Evolutionary conservation across 2,797 vertebrate genomes (phyloP).

Genomic region (Paramormyrops hopkinsi): DNA sequence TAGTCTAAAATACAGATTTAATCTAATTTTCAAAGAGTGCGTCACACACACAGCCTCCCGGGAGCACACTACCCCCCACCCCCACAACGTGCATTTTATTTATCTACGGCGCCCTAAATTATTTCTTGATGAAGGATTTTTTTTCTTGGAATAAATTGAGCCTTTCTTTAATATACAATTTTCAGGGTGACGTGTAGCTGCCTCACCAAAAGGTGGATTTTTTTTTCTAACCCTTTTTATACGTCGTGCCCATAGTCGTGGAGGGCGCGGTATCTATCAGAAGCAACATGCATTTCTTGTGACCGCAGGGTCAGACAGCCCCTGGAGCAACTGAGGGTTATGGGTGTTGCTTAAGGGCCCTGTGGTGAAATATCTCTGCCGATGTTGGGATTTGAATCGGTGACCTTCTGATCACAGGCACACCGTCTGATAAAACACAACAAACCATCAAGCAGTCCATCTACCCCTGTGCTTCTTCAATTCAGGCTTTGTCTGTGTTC

Average conservation of each 20-base stretch:
- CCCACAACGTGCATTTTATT: not conserved
- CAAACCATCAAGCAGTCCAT: not conserved
- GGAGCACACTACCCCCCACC: not conserved
- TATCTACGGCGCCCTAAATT: not conserved
- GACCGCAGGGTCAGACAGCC: not conserved
- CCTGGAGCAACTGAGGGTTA: not conserved
- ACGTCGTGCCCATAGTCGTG: not conserved
- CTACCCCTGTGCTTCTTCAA: not conserved
- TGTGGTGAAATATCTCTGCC: not conserved
- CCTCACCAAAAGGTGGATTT: not conserved
- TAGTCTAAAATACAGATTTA: not conserved
- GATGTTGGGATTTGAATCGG: not conserved
- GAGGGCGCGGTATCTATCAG: not conserved
- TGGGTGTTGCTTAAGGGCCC: not conserved
- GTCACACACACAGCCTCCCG: not conserved
- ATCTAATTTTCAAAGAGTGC: not conserved
- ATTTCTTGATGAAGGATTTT: not conserved
- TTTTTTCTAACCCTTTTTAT: not conserved
- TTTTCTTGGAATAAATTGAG: not conserved
- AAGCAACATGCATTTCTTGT: not conserved
- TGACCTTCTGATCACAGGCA: not conserved
- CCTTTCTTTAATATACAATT: no score
- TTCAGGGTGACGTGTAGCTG: not conserved
- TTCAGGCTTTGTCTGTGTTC: not conserved
- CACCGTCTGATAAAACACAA: not conserved